Evolutionary conservation across 2,797 vertebrate species (phyloP).

Genomic region (Dicrostonyx torquatus): DNA sequence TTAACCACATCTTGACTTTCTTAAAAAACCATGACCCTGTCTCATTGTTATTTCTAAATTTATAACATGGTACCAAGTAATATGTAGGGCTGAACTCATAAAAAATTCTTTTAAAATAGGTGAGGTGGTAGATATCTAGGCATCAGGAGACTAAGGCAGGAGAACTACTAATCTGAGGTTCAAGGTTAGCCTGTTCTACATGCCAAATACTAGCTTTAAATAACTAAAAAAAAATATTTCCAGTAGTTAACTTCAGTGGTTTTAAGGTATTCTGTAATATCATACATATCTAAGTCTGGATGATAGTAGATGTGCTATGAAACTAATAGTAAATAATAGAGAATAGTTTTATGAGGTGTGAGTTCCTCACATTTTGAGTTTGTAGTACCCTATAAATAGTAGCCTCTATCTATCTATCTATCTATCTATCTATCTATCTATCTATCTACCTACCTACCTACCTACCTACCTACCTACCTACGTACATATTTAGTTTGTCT

Average conservation of each 20-base stretch:
- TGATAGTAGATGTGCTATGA: not conserved
- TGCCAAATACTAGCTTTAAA: not conserved
- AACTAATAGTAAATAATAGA: constrained; percentile 29
- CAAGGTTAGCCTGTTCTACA: not conserved
- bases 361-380: not conserved
- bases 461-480: too few species aligned
- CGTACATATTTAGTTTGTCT: not conserved
- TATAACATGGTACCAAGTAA: constrained; percentile 35
- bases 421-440: too few species aligned
- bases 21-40: not conserved
- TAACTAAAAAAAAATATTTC: not conserved
- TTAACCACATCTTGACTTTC: constrained; percentile 50
- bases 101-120: not conserved
- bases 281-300: constrained; percentile 18
- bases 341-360: not conserved
- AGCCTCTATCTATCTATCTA: not conserved
- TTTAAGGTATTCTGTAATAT: constrained; percentile 11
- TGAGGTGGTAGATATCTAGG: not conserved
- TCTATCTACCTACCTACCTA: too few species aligned
- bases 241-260: constrained; percentile 1
- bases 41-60: constrained; percentile 1
- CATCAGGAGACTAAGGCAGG: not conserved
- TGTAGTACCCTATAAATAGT: not conserved
- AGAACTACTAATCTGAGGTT: not conserved
- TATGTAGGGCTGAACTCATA: constrained; percentile 45